These are phyloP conservation scores for Diabrotica undecimpunctata DNA, from an alignment of 1,140 invertebrate species.

Conservation along the genomic window DNA sequence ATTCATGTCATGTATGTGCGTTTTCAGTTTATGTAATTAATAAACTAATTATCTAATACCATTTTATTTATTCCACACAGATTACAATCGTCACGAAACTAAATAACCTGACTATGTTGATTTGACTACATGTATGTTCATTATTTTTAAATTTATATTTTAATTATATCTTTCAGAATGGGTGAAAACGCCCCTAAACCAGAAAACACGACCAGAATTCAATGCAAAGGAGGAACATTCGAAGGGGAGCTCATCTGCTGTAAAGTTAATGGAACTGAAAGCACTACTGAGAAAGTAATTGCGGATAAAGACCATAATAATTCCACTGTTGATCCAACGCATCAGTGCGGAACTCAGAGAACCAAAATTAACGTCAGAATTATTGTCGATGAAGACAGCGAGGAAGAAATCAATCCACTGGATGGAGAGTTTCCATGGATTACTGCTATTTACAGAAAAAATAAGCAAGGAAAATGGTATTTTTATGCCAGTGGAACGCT, in stretches of 20 bases:
- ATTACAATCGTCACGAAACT: too few species aligned
- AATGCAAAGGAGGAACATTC: constrained; percentile 7
- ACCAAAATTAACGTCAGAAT: constrained; percentile 12
- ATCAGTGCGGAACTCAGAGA: constrained; percentile 1
- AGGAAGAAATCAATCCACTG: constrained; percentile 6
- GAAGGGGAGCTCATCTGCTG: constrained; percentile 7
- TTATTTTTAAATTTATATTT: too few species aligned
- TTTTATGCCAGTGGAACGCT: constrained; percentile 11
- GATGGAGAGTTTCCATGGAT: constrained; percentile 18
- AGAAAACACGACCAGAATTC: background rate
- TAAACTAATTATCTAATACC: too few species aligned
- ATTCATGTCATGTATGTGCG: too few species aligned
- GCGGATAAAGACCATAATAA: background rate
- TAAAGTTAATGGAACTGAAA: constrained; percentile 4
- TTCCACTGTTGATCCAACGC: background rate
- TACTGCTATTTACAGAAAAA: constrained; percentile 9
- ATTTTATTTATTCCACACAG: too few species aligned
- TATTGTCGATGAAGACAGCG: background rate
- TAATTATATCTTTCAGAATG: too few species aligned
- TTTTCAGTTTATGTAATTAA: too few species aligned
- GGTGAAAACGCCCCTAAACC: too few species aligned
- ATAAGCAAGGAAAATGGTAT: background rate
- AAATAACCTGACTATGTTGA: too few species aligned
- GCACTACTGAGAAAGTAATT: background rate
- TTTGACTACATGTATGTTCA: too few species aligned